Base-by-base conservation (phyloP, 2,888 invertebrate genomes). In the Trisateles emortualis region DNA sequence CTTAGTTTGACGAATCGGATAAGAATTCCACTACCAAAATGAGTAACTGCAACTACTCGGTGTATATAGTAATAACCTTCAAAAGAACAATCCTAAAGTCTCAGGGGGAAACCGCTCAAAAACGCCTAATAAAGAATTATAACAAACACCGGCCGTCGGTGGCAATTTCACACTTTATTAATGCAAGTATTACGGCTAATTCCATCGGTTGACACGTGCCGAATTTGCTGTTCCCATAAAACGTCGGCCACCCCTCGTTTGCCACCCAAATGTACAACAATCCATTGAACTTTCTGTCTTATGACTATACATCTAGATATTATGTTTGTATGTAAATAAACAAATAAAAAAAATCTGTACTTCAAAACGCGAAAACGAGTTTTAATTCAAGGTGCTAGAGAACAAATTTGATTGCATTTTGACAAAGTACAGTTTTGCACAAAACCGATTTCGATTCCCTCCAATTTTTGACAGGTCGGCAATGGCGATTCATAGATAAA, bases 81-180 rank as follows among this genome's bases (percentile, higher is more conserved):
- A 76, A 75, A 79, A 79, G 72, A 74, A 76, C 81, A 79, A 81
- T 81, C 81, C 65, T 3, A 2, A 80, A 81, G 81, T 78, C 66
- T 51, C 53, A 60, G 35, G 59, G 72, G 78, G 76, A 69, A 68
- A 74, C 68, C 44, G 72, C 67, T 72, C 74, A 79, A 86, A 86
- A 84, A 81, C 17, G 61, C 72, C 78, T 86, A 88, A 91, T 90
- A 89, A 82, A 83, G 89, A 87, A 90, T 91, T 88, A 90, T 86
- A 90, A 88, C 89, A 88, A 91, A 90, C 87, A 90, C 71, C 67
- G 71, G 47, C 78, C 72, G 83, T 74, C 81, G 87, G 90, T 90
- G 83, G 86, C 91, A 92, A 93, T 93, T 93, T 92, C 92, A 92
- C 92, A 92, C 92, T 92, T 92, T 92, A 92, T 92, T 92, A 92